Conservation (phyloP, 1,140 invertebrate genomes). For the Hirudo medicinalis region DNA sequence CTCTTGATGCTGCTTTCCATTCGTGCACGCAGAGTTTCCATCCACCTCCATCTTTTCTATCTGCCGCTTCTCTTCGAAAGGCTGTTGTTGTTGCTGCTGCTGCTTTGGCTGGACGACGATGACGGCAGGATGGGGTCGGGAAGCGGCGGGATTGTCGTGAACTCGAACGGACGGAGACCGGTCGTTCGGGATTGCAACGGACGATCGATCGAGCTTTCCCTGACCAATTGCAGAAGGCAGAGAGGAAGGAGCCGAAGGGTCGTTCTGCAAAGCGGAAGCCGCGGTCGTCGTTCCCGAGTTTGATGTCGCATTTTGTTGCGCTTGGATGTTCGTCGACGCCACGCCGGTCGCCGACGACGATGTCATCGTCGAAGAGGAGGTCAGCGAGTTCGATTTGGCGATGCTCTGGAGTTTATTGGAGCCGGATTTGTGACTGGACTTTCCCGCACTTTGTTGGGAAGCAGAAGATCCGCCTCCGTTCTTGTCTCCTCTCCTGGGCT, state of each 20-base stretch:
- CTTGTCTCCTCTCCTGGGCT: background rate
- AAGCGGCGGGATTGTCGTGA: too few species aligned
- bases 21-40: too few species aligned
- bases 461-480: background rate
- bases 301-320: background rate
- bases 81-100: background rate
- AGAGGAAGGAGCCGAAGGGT: too few species aligned
- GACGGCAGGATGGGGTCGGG: background rate
- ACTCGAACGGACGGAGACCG: too few species aligned
- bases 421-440: constrained; percentile 2
- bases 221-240: too few species aligned
- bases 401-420: background rate
- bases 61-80: too few species aligned
- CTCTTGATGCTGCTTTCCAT: too few species aligned
- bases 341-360: background rate
- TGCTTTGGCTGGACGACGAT: constrained; percentile 6
- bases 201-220: too few species aligned
- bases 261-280: too few species aligned
- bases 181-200: too few species aligned
- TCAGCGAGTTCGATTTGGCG: background rate
- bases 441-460: background rate
- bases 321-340: background rate
- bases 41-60: too few species aligned
- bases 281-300: too few species aligned
- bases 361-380: background rate